Evolutionary conservation across 2,797 vertebrate genomes (phyloP), one percentile per base, ranked within the genome.

Genomic region (Nannoperca australis): DNA sequence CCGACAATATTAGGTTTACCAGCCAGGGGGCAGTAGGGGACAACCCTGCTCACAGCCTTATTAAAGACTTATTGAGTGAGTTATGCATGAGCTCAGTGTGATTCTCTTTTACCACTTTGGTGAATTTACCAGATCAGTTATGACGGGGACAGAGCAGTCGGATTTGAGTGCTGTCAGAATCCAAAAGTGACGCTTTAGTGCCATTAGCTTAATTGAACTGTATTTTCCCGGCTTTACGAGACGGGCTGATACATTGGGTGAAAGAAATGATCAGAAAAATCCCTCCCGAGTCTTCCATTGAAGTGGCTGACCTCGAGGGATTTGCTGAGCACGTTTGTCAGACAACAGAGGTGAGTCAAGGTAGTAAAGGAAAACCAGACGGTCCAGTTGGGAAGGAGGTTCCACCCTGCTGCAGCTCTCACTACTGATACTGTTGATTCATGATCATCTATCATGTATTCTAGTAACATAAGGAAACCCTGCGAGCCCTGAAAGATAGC

Each of bases 11-110:
- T 5, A 30, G 7, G 2, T 76, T 76, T 15, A 15, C 5, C 78
- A 70, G 79, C 90, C 85, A 94, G 90, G 84, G 87, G 93, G 91
- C 89, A 88, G 81, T 49, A 85, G 81, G 54, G 67, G 81, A 83
- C 82, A 86, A 59, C 65, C 40, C 36, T 84, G 70, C 72, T 72
- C 67, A 13, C 0, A 56, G 51, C 47, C 74, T 71, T 6, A 8
- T 18, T 5, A 20, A 49, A 22, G 30, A 59, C 62, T 8, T 36
- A 15, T 32, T 72, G 15, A 56, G 27, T 47, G 67, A 49, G 24
- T 44, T 38, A n/a, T n/a, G 32, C 32, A 49, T 5, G 7, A 53
- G 40, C 22, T 68, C 55, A 61, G 11, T 11, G 30, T 2, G 24
- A 64, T 45, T 76, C 51, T 73, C 18, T 65, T 62, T 63, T 1